phyloP scores from a whole-genome alignment of 2,113 vertebrate genomes.

The Centropus unirufus region DNA sequence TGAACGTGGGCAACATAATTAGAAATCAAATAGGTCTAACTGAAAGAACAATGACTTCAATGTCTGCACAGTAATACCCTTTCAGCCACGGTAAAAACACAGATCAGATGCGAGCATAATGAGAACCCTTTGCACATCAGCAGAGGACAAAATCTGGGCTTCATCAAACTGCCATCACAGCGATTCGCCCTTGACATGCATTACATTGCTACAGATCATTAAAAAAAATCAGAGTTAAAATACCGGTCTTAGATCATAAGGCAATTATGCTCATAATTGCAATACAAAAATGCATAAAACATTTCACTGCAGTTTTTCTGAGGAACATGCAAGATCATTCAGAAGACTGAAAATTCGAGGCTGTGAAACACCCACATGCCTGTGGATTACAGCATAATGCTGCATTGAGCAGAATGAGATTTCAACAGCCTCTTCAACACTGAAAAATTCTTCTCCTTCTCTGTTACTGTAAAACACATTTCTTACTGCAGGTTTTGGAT shows the following conservation, averaged over 20 bases:
- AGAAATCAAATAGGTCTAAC: background rate
- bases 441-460: background rate
- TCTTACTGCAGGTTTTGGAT: slow-evolving; percentile 8
- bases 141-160: background rate
- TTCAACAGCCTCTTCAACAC: background rate
- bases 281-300: slow-evolving; percentile 26
- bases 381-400: slow-evolving; percentile 1
- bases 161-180: background rate
- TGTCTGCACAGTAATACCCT: background rate
- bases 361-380: background rate
- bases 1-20: background rate
- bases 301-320: background rate
- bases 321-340: background rate
- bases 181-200: background rate
- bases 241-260: background rate
- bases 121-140: background rate
- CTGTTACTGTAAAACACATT: slow-evolving; percentile 25
- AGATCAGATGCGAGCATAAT: background rate
- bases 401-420: background rate
- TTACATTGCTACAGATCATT: background rate
- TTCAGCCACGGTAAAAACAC: background rate
- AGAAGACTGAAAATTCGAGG: background rate
- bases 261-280: background rate
- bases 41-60: background rate
- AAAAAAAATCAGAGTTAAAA: background rate